Base-by-base conservation (phyloP, 2,113 vertebrate genomes). In the Dicaeum eximium region DNA sequence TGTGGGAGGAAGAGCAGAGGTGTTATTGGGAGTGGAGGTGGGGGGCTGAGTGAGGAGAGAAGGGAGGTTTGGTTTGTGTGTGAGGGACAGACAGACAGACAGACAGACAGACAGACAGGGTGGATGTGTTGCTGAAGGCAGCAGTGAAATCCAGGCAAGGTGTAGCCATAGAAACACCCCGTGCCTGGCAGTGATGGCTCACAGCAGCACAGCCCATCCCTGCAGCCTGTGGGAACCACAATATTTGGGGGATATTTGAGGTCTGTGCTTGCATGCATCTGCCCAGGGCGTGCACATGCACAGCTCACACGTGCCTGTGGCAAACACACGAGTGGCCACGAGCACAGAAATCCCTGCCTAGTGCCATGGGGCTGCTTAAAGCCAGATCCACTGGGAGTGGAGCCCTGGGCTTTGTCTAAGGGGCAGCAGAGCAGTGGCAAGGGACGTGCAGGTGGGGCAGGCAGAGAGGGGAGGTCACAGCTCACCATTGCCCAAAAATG, bases 131-230 rank as follows among this genome's bases (percentile, higher is more conserved):
- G 79, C 88, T 87, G 91, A 66, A 23, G 37, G 44, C 74, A 60
- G 22, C 71, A 88, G 75, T 18, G 80, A 60, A 85, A 93, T n/a
- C 40, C 4, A 12, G 70, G 51, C 47, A 82, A 91, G 57, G 91
- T 71, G 90, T 89, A 88, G 92, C 92, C 91, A 89, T 97, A 95
- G 96, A 96, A 94, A 93, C 95, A 81, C 77, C 61, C 77, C 13
- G 78, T 44, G 85, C 81, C 90, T 27, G 3, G 28, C 13, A 57
- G 64, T 24, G 44, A 80, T 90, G 62, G 69, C 70, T 93, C 40
- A 15, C 51, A 88, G 88, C 38, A 61, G 54, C 56, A 53, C 51
- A 83, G 85, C 56, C 87, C 83, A 28, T 78, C 79, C 79, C 80
- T 70, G 48, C 65, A 86, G 54, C 80, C 73, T 47, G 24, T 54